A percentile compares a stretch with the other conserved stretches of the same genome.
phyloP scores from a whole-genome alignment of 1,140 invertebrate genomes.

The Drosophila obscura region DNA sequence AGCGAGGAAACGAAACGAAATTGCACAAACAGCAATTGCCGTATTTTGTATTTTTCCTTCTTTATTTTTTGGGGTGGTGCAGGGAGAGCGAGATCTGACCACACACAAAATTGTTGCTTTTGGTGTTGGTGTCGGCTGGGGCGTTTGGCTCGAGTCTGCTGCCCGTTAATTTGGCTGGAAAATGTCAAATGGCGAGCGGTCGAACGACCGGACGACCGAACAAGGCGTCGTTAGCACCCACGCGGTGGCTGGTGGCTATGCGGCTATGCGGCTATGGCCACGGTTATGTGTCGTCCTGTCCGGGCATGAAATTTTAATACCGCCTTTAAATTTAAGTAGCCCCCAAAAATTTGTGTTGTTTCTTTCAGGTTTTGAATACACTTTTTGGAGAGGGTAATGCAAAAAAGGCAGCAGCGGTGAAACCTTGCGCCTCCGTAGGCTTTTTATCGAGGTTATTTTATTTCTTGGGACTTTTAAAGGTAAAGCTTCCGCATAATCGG shows the following conservation, averaged over 20 bases:
- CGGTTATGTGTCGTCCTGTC: slow-evolving; percentile 42
- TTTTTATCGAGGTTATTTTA: too few species aligned
- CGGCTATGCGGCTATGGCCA: slow-evolving; percentile 9
- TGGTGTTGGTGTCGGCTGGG: neutral
- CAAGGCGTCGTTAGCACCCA: slow-evolving; percentile 61
- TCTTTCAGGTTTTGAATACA: too few species aligned
- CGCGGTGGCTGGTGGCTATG: slow-evolving; percentile 21
- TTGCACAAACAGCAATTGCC: slow-evolving; percentile 14
- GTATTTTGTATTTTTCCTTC: too few species aligned
- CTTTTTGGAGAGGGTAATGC: too few species aligned
- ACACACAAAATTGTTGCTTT: slow-evolving; percentile 38
- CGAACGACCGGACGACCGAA: slow-evolving; percentile 1
- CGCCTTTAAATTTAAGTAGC: slow-evolving; percentile 72
- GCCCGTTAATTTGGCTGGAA: slow-evolving; percentile 53
- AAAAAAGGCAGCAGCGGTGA: too few species aligned
- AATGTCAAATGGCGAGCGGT: slow-evolving; percentile 50
- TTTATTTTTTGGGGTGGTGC: too few species aligned
- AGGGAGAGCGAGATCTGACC: slow-evolving; percentile 30
- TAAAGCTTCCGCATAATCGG: too few species aligned
- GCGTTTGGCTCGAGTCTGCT: neutral
- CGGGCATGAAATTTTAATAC: slow-evolving; percentile 70
- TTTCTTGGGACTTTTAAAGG: too few species aligned
- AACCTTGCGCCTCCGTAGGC: too few species aligned
- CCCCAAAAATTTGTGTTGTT: slow-evolving; percentile 11
- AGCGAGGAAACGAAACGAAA: slow-evolving; percentile 21